phyloP scores from a whole-genome alignment of 2,888 invertebrate genomes.

The Caenorhabditis sp. region DNA sequence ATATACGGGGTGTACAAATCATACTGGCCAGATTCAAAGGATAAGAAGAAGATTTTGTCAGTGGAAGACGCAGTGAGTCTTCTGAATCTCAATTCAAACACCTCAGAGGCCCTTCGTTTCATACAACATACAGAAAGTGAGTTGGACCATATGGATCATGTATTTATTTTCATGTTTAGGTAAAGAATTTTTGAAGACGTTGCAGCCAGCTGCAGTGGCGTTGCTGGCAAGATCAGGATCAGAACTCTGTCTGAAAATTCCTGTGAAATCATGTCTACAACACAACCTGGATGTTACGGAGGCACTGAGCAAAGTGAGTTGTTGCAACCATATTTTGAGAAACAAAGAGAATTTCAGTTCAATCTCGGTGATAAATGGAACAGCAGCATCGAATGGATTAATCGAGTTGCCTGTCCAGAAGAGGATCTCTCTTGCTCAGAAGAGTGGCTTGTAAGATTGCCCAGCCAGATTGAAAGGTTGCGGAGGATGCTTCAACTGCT shows the following conservation, averaged over 20 bases:
- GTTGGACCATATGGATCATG: conserved; percentile 16
- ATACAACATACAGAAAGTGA: conserved; percentile 64
- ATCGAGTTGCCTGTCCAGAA: conserved; percentile 73
- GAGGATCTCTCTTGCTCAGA: conserved; percentile 75
- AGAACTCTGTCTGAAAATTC: conserved; percentile 60
- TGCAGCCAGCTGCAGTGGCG: conserved; percentile 57
- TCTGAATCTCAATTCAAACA: conserved; percentile 67
- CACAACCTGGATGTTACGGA: conserved; percentile 60
- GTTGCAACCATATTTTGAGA: background rate
- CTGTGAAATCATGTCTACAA: conserved; percentile 48
- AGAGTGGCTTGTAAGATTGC: conserved; percentile 69
- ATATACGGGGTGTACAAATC: conserved; percentile 66
- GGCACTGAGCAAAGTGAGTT: conserved; percentile 58
- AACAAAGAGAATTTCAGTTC: conserved; percentile 45
- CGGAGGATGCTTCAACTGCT: conserved; percentile 72
- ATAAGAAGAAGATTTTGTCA: conserved; percentile 60
- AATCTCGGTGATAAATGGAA: conserved; percentile 76
- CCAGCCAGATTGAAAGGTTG: conserved; percentile 73
- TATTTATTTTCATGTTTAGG: conserved; percentile 33
- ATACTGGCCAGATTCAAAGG: conserved; percentile 51
- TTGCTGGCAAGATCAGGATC: conserved; percentile 63
- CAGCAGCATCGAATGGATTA: conserved; percentile 75
- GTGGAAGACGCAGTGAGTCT: conserved; percentile 70
- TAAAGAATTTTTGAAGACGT: conserved; percentile 45
- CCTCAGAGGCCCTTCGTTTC: conserved; percentile 66